These are phyloP conservation scores for Isichthys henryi DNA, from an alignment of 2,113 vertebrate genomes.

Conservation along the genomic window DNA sequence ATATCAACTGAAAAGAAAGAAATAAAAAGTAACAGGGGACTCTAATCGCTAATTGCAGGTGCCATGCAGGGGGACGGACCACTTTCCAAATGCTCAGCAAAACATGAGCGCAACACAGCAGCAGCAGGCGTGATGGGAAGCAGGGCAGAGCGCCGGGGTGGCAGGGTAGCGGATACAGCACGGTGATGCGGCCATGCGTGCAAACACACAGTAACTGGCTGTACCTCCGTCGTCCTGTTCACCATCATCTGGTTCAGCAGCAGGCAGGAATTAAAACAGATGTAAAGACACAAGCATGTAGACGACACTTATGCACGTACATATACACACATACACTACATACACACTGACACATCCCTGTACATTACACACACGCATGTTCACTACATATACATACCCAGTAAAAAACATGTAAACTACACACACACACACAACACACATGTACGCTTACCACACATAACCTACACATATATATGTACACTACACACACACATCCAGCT, in stretches of 20 bases:
- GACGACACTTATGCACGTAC: constrained; percentile 1
- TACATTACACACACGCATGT: not conserved
- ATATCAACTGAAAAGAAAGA: not conserved
- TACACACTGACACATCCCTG: not conserved
- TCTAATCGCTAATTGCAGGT: not conserved
- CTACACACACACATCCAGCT: not conserved
- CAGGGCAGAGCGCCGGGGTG: not conserved
- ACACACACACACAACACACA: not conserved
- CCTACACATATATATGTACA: too few relatives aligned
- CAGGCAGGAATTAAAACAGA: constrained; percentile 51
- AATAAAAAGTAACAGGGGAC: not conserved
- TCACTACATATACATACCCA: too few relatives aligned
- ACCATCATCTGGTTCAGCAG: constrained; percentile 96
- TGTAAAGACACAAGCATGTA: not conserved
- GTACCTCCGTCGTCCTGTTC: constrained; percentile 99
- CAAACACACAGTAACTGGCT: not conserved
- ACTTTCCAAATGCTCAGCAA: not conserved
- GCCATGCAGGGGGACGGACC: not conserved
- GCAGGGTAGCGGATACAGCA: not conserved
- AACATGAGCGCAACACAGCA: not conserved
- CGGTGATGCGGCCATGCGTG: not conserved
- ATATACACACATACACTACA: not conserved
- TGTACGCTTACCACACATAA: not conserved
- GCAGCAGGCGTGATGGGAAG: not conserved
- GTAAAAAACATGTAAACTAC: too few relatives aligned